Evolutionary conservation across 1,140 invertebrate species (phyloP).

Genomic region (Tetramorium alpestre): DNA sequence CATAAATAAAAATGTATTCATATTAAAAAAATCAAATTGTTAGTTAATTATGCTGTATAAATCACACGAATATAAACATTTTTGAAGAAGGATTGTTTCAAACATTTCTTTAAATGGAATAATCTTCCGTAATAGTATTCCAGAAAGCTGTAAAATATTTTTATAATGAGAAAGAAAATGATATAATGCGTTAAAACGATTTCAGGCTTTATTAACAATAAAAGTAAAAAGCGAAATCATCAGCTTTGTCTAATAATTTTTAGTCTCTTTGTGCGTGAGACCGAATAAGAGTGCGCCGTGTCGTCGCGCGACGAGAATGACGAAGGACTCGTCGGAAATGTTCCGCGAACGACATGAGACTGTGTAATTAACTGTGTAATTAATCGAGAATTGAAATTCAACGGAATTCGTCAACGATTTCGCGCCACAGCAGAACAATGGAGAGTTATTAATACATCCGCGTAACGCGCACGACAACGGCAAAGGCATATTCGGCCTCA

Average conservation of each 20-base stretch:
- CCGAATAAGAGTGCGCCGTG: not conserved
- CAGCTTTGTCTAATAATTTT: not conserved
- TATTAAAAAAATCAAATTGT: not conserved
- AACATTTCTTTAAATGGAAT: not conserved
- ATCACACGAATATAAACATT: not conserved
- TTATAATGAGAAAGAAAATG: not conserved
- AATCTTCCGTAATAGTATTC: not conserved
- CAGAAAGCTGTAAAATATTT: not conserved
- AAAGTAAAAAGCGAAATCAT: not conserved
- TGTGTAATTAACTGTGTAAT: conserved; percentile 50
- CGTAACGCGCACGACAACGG: not conserved
- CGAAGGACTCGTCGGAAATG: conserved; percentile 16
- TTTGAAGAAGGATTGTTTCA: not conserved
- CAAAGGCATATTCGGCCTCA: not conserved
- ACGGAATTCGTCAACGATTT: conserved; percentile 50
- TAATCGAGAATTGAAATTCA: conserved; percentile 55
- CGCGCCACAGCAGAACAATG: conserved; percentile 14
- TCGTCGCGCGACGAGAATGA: not conserved
- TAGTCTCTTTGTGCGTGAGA: not conserved
- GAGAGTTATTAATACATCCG: conserved; percentile 50
- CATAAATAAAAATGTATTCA: not conserved
- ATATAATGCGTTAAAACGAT: not conserved
- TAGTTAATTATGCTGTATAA: not conserved
- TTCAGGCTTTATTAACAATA: not conserved
- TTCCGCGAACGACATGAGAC: not conserved